These are phyloP conservation scores for Trogon melanurus DNA, from an alignment of 2,113 vertebrate genomes.

Conservation along the genomic window DNA sequence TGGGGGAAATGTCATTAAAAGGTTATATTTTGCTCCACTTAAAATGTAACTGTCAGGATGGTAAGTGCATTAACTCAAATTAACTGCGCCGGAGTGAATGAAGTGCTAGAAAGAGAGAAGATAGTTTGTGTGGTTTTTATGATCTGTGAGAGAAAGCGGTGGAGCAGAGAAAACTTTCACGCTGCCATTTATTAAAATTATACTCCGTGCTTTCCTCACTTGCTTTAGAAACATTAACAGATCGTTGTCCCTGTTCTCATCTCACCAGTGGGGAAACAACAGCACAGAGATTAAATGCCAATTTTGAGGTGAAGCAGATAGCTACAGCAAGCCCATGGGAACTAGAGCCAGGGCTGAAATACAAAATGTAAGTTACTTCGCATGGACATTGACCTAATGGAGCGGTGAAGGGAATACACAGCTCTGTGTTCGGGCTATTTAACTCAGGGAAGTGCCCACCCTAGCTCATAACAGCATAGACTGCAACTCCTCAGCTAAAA, in stretches of 20 bases:
- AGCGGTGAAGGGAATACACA: accelerated
- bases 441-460: not conserved
- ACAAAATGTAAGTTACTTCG: not conserved
- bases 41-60: conserved; percentile 7
- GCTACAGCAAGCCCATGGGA: not conserved
- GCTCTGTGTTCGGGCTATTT: not conserved
- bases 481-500: not conserved
- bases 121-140: not conserved
- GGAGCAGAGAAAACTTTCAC: conserved; percentile 18
- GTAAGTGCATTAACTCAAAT: conserved; percentile 33
- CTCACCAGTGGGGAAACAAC: not conserved
- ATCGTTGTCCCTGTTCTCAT: not conserved
- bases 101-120: not conserved
- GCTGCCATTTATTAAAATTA: conserved; percentile 50
- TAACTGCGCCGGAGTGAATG: not conserved
- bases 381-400: too few relatives aligned
- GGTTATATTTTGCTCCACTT: not conserved
- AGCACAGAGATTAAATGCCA: not conserved
- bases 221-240: conserved; percentile 29
- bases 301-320: not conserved
- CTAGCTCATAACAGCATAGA: not conserved
- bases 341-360: not conserved
- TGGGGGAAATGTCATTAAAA: not conserved
- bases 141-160: not conserved
- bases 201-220: not conserved